Conservation (phyloP, 2,797 vertebrate species). For the Aeoliscus strigatus region DNA sequence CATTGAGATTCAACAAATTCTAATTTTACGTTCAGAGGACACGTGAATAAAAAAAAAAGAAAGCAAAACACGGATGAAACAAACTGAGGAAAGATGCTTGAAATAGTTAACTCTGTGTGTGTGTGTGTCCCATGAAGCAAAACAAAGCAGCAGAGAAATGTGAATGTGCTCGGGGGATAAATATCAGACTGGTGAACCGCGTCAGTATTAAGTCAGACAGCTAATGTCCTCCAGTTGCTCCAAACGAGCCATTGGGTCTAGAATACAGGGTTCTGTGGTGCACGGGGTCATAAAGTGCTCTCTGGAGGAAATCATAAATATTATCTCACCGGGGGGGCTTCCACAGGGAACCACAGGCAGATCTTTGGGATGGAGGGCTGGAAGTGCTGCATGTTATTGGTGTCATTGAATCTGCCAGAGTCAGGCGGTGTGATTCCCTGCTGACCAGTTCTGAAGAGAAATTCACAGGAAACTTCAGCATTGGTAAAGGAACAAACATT, state of each 20-base stretch:
- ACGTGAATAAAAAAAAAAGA: too few relatives aligned
- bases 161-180: slow-evolving; percentile 22
- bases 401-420: neutral
- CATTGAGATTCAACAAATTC: too few relatives aligned
- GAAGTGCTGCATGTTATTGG: too few relatives aligned
- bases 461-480: neutral
- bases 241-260: slow-evolving; percentile 1
- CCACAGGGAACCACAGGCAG: neutral
- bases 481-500: slow-evolving; percentile 26
- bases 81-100: slow-evolving; percentile 5
- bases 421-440: too few relatives aligned
- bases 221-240: neutral
- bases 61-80: too few relatives aligned
- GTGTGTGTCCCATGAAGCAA: slow-evolving; percentile 9
- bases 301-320: slow-evolving; percentile 9
- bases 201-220: neutral
- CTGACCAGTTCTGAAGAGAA: too few relatives aligned
- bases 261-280: neutral
- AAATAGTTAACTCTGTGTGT: slow-evolving; percentile 5
- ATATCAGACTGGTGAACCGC: slow-evolving; percentile 18
- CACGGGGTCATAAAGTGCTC: neutral
- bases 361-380: too few relatives aligned
- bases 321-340: neutral
- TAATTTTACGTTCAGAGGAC: too few relatives aligned
- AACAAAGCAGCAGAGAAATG: slow-evolving; percentile 11